Conservation (phyloP, 92 coral and sea anemone genomes). For the Actinernus sp. region DNA sequence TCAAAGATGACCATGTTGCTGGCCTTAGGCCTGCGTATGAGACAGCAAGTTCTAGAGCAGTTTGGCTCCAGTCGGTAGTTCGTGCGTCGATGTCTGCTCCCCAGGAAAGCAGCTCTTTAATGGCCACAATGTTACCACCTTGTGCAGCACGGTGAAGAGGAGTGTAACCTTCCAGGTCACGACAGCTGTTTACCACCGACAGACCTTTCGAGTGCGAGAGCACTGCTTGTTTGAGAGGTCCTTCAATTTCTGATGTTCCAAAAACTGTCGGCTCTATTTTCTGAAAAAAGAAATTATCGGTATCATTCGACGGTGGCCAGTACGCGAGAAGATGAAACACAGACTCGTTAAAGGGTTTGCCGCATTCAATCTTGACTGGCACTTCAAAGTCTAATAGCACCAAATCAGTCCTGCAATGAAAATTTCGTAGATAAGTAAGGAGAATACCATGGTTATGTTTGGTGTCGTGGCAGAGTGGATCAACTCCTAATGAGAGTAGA, state of each 20-base stretch:
- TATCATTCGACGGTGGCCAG: slow-evolving; percentile 16
- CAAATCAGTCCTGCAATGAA: slow-evolving; percentile 19
- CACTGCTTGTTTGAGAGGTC: slow-evolving; percentile 19
- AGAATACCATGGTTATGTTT: no score
- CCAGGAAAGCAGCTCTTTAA: slow-evolving; percentile 28
- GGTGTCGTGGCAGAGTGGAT: no score
- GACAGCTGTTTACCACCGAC: slow-evolving; percentile 50
- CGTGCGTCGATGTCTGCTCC: slow-evolving; percentile 35
- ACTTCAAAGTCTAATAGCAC: slow-evolving; percentile 20
- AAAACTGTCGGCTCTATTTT: no score
- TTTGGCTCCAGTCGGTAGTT: slow-evolving; percentile 21
- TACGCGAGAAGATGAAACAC: slow-evolving; percentile 60
- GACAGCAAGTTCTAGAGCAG: slow-evolving; percentile 53
- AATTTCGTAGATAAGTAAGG: slow-evolving; percentile 24
- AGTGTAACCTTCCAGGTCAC: slow-evolving; percentile 65
- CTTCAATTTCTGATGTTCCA: no score
- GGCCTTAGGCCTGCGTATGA: slow-evolving; percentile 17
- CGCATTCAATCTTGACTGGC: slow-evolving; percentile 41
- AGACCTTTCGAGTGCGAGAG: slow-evolving; percentile 12
- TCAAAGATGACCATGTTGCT: neutral
- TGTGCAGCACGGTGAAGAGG: slow-evolving; percentile 73
- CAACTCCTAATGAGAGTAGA: no score
- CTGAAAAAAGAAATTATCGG: slow-evolving; percentile 41
- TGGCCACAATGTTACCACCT: slow-evolving; percentile 59
- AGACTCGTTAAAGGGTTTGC: slow-evolving; percentile 24